These are phyloP conservation scores for Gonocerus acuteangulatus DNA, from an alignment of 2,888 invertebrate genomes.

Conservation along the genomic window DNA sequence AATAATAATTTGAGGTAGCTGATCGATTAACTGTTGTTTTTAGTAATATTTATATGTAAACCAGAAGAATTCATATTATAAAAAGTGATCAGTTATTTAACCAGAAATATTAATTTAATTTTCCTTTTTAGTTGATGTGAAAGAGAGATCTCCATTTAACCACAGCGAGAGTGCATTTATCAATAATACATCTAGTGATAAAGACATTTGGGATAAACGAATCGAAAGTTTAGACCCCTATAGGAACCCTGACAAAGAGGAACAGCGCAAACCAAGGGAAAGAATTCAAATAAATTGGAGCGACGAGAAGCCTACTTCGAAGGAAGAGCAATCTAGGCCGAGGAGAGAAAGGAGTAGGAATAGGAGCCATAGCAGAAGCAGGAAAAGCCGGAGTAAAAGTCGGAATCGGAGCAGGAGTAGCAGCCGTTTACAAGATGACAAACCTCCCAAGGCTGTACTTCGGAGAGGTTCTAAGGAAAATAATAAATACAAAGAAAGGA, in stretches of 20 bases:
- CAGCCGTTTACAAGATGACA: background rate
- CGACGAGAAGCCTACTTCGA: slow-evolving; percentile 32
- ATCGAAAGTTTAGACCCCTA: slow-evolving; percentile 7
- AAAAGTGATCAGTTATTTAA: too few relatives aligned
- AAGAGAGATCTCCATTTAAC: too few relatives aligned
- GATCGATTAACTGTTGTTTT: too few relatives aligned
- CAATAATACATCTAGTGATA: background rate
- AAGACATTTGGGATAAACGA: slow-evolving; percentile 2
- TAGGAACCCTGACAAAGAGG: slow-evolving; percentile 19
- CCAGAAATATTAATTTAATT: too few relatives aligned
- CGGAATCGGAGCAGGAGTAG: background rate
- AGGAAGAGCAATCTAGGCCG: background rate
- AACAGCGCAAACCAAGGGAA: slow-evolving; percentile 28
- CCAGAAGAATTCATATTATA: too few relatives aligned
- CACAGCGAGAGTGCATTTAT: too few relatives aligned
- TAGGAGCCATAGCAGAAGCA: background rate
- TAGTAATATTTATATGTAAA: too few relatives aligned
- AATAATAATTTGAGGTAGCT: too few relatives aligned
- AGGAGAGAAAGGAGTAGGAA: background rate
- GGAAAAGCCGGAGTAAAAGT: slow-evolving; percentile 19
- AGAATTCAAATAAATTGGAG: slow-evolving; percentile 32
- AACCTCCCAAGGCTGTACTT: background rate
- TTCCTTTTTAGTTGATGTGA: too few relatives aligned
- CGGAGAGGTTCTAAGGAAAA: background rate
- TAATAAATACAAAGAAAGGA: background rate